A percentile compares a stretch with the other conserved stretches of the same genome.
phyloP scores from a whole-genome alignment of 1,140 invertebrate genomes.

The Drosophila mojavensis region DNA sequence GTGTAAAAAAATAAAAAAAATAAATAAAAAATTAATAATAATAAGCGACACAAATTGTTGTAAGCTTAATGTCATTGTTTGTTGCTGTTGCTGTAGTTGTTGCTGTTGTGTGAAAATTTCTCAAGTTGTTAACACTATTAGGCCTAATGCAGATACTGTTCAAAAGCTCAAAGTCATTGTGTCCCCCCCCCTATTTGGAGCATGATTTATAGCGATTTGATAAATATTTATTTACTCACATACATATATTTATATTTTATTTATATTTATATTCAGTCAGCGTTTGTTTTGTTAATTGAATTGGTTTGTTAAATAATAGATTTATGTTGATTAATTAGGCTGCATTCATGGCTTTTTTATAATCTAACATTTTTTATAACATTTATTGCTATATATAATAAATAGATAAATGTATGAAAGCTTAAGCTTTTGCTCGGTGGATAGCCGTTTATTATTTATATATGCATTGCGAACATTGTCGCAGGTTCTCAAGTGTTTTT shows the following conservation, averaged over 20 bases:
- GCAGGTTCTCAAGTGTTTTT: conserved; percentile 35
- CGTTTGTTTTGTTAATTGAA: conserved; percentile 57
- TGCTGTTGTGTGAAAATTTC: conserved; percentile 39
- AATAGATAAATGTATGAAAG: conserved; percentile 19
- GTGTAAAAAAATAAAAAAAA: conserved; percentile 48
- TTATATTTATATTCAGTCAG: conserved; percentile 24
- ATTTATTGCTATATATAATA: conserved; percentile 2
- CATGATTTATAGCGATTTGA: conserved; percentile 49
- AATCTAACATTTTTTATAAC: conserved; percentile 8
- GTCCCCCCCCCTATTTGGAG: conserved; percentile 35
- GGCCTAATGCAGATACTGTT: conserved; percentile 13
- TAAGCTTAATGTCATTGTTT: conserved; percentile 28
- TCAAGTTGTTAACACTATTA: conserved; percentile 36
- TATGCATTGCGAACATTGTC: conserved; percentile 49
- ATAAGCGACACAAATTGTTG: conserved; percentile 43
- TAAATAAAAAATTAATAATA: conserved; percentile 14
- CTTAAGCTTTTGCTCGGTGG: conserved; percentile 13
- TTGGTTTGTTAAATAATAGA: conserved; percentile 58
- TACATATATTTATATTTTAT: neutral
- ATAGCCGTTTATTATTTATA: conserved; percentile 44
- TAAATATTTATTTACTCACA: conserved; percentile 54
- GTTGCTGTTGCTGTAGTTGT: conserved; percentile 1
- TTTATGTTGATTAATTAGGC: conserved; percentile 73
- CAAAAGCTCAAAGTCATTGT: conserved; percentile 57
- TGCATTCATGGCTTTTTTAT: conserved; percentile 50